Base-by-base conservation (phyloP, 2,113 vertebrate species). In the Phaethornis superciliosus region DNA sequence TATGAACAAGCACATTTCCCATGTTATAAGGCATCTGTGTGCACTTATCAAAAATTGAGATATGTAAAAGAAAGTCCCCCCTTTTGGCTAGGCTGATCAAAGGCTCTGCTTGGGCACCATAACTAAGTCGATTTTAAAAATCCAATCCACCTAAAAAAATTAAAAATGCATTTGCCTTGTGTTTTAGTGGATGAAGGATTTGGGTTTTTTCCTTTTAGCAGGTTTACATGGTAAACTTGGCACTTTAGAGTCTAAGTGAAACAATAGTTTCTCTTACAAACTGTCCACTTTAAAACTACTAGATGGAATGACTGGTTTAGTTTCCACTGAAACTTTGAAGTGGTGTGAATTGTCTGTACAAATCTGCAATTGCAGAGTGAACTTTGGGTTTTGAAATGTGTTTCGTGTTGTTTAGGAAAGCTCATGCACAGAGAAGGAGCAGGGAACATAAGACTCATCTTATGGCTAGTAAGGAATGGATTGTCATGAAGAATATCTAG, bases 111-210 rank as follows among this genome's bases (percentile, higher is more conserved):
- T 91, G 70, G 67, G 22, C 62, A 40, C 62, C 81, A 89, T 74
- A 92, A 96, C 81, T 47, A 88, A 88, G 52, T 37, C 94, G 35
- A 84, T 71, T 89, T 79, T 76, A 76, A 75, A 81, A 90, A 79
- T 52, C 27, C 62, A 81, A 54, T 10, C 62, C 70, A 79, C 55
- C 51, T 79, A 79, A 85, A 90, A 89, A 35, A n/a, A 33, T 85
- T 28, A 30, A 88, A 32, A 30, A 30, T 2, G 4, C 35, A 81
- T 76, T 82, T 96, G 6, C 6, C 16, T 69, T 75, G 35, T 47
- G 71, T 58, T 91, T 76, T 72, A 65, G 33, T 9, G 28, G 27
- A 12, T 90, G 72, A 79, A 64, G 23, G 10, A 6, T 10, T 52
- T 37, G 2, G 12, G 24, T 49, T 87, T 81, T 37, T 17, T 3